Base-by-base conservation (phyloP, 2,113 vertebrate species). In the Sceloporus undulatus region DNA sequence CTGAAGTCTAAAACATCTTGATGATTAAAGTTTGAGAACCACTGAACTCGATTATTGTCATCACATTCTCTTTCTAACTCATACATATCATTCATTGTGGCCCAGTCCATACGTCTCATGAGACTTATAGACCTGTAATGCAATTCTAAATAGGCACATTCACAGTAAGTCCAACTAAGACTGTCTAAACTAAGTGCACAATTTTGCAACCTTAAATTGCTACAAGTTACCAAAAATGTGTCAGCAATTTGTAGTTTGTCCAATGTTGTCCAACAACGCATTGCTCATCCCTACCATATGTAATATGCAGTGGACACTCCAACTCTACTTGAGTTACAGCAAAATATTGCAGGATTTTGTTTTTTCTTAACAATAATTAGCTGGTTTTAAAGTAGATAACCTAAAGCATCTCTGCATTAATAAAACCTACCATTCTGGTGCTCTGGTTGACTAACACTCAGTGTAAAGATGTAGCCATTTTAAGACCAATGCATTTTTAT, bases 351-450 rank as follows among this genome's bases (percentile, higher is more conserved):
- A 87, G 0, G 0, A 79, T 29, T 89, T 91, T 1, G 7, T 14
- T 62, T 48, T 48, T 48, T 48, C 42, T 48, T 48, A 48, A 48
- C 92, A 93, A 90, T 90, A 94, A 95, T 93, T 86, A 85, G 90
- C 88, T 92, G 91, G 86, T 88, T 88, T 80, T 82, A 94, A 94
- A 91, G 91, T 93, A 91, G 94, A 90, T 83, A 83, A n/a, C 94
- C 93, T 94, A 95, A 92, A 93, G 93, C 93, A 93, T 90, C 90
- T 78, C 68, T 82, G 76, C 91, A 93, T 93, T 93, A 94, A 93
- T 91, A 71, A 70, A 79, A 40, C 7, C 85, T 92, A 92, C 95
- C 87, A 93, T 92, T 91, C 92, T 88, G 91, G 92, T 93, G 90
- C 88, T 91, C 93, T 90, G 2, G 85, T 77, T 91, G 90, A 93